Evolutionary conservation across 2,888 invertebrate genomes (phyloP).

Genomic region (Allacma fusca): DNA sequence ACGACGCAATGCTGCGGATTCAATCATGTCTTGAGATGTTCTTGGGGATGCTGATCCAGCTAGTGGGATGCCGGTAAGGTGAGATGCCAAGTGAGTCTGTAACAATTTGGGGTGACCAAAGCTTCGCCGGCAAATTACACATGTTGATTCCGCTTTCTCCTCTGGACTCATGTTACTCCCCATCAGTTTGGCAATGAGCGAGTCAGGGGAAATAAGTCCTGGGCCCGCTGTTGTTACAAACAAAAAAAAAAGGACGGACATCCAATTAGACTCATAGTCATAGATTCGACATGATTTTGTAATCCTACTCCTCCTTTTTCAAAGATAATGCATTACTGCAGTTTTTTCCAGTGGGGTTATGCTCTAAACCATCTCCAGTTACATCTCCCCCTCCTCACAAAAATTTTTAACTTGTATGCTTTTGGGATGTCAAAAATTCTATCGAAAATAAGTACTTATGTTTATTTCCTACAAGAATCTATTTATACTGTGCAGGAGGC

Average conservation of each 20-base stretch:
- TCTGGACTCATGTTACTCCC: constrained; percentile 41
- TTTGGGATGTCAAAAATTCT: neutral
- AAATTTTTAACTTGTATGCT: neutral
- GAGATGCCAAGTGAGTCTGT: constrained; percentile 58
- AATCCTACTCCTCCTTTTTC: neutral
- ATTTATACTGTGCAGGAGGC: too few relatives aligned
- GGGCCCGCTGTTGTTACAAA: constrained; percentile 9
- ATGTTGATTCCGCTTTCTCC: constrained; percentile 52
- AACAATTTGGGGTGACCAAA: constrained; percentile 57
- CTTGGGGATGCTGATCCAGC: constrained; percentile 10
- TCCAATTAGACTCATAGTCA: constrained; percentile 20
- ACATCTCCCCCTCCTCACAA: neutral
- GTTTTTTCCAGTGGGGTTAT: neutral
- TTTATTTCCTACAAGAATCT: neutral
- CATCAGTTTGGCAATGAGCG: constrained; percentile 43
- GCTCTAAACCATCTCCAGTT: constrained; percentile 4
- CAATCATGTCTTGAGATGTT: constrained; percentile 28
- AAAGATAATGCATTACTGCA: constrained; percentile 10
- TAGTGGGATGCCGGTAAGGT: constrained; percentile 46
- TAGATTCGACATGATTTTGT: neutral
- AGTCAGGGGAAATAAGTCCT: constrained; percentile 38
- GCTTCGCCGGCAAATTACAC: constrained; percentile 58
- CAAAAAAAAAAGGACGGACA: neutral
- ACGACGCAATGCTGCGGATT: neutral
- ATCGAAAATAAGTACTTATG: neutral